These are phyloP conservation scores for Cyrtodaria siliqua DNA, from an alignment of 2,888 invertebrate genomes.

Conservation along the genomic window DNA sequence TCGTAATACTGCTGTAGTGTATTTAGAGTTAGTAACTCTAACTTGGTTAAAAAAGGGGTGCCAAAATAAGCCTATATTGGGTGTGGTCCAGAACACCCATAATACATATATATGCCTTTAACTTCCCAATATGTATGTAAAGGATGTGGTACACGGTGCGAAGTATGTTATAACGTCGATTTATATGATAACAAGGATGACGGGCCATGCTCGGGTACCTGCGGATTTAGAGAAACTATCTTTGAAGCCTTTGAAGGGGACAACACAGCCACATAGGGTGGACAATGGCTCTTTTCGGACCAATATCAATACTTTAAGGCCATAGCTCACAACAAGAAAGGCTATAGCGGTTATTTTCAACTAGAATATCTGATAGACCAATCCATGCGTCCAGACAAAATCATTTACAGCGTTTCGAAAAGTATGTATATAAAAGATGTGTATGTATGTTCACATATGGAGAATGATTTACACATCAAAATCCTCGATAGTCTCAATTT, in stretches of 20 bases:
- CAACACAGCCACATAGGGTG: constrained; percentile 32
- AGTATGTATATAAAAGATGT: constrained; percentile 44
- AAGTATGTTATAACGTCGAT: constrained; percentile 32
- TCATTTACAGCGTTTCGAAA: constrained; percentile 22
- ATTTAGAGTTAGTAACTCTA: no score
- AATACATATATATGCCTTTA: no score
- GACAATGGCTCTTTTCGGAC: constrained; percentile 43
- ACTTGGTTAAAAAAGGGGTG: no score
- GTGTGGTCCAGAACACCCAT: no score
- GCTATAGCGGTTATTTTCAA: constrained; percentile 47
- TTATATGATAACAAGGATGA: constrained; percentile 29
- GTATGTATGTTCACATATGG: no score
- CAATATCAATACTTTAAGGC: constrained; percentile 40
- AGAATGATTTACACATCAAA: constrained; percentile 37
- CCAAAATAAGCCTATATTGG: no score
- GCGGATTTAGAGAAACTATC: constrained; percentile 46
- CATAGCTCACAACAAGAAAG: constrained; percentile 50
- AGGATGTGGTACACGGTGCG: constrained; percentile 37
- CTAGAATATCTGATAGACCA: constrained; percentile 51
- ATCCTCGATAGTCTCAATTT: constrained; percentile 49
- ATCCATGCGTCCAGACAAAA: constrained; percentile 10
- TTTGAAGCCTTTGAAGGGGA: constrained; percentile 41
- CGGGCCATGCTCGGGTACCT: constrained; percentile 46
- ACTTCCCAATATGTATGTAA: constrained; percentile 31
- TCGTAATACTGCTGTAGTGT: no score